Conservation (phyloP, 2,113 vertebrate genomes). For the Pygoscelis antarcticus region DNA sequence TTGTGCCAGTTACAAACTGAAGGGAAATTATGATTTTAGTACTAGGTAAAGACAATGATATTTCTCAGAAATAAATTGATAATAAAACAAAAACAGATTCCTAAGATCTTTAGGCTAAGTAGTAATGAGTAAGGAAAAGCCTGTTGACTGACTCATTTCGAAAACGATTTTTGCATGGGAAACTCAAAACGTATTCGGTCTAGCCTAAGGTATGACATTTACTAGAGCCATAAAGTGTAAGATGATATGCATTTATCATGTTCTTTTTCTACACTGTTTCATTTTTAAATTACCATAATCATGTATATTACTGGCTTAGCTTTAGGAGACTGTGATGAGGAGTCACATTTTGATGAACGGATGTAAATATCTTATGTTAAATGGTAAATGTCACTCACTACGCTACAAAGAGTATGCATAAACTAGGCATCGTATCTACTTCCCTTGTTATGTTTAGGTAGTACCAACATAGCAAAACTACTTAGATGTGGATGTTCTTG, state of each 20-base stretch:
- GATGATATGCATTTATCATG: slow-evolving; percentile 74
- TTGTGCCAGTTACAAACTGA: slow-evolving; percentile 53
- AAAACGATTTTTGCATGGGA: slow-evolving; percentile 72
- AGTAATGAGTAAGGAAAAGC: slow-evolving; percentile 73
- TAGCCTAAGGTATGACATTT: slow-evolving; percentile 80
- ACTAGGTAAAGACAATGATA: slow-evolving; percentile 42
- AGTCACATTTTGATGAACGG: slow-evolving; percentile 69
- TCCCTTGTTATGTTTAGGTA: slow-evolving; percentile 58
- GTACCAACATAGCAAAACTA: slow-evolving; percentile 35
- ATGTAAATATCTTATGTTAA: slow-evolving; percentile 69
- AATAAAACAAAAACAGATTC: slow-evolving; percentile 71
- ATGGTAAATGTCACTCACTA: slow-evolving; percentile 66
- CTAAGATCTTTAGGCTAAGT: slow-evolving; percentile 72
- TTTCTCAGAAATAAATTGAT: slow-evolving; percentile 75
- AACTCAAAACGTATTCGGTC: slow-evolving; percentile 66
- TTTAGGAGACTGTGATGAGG: slow-evolving; percentile 60
- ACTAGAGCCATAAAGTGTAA: slow-evolving; percentile 73
- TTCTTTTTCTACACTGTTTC: slow-evolving; percentile 68
- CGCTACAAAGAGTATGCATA: slow-evolving; percentile 50
- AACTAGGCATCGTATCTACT: slow-evolving; percentile 26
- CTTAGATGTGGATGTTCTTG: slow-evolving; percentile 56
- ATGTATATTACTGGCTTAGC: slow-evolving; percentile 64
- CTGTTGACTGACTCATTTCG: slow-evolving; percentile 75
- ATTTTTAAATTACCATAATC: slow-evolving; percentile 77
- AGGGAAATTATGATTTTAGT: slow-evolving; percentile 60